Conservation (phyloP, 2,113 vertebrate species). For the Galeopterus variegatus region DNA sequence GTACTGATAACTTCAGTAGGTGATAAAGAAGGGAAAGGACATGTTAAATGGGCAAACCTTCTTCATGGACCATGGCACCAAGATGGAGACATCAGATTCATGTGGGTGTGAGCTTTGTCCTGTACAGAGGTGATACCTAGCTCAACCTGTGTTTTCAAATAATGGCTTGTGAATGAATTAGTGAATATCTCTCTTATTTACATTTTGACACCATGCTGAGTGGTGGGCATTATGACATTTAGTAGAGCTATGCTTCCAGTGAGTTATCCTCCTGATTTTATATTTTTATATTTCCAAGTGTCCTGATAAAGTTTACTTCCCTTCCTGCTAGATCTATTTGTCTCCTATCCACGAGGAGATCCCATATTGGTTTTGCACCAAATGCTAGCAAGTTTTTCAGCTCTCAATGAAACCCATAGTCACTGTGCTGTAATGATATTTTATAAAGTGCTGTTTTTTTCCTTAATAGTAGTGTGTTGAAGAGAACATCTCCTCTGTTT, state of each 20-base stretch:
- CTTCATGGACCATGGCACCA: neutral
- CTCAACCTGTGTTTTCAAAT: conserved; percentile 13
- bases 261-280: neutral
- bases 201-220: neutral
- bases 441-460: conserved; percentile 1
- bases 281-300: neutral
- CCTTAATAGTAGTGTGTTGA: neutral
- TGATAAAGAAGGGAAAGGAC: neutral
- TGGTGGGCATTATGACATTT: neutral
- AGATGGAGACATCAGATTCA: neutral
- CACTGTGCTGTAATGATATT: neutral
- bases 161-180: neutral
- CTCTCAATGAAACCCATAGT: neutral
- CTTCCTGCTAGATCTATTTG: neutral
- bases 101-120: neutral
- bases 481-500: neutral
- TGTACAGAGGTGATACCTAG: neutral
- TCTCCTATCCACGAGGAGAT: neutral
- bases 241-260: neutral
- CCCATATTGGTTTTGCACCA: neutral
- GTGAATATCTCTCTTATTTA: neutral
- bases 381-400: neutral
- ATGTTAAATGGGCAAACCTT: neutral
- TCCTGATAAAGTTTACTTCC: neutral
- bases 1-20: neutral